These are phyloP conservation scores for Anoplius nigerrimus DNA, from an alignment of 2,888 invertebrate genomes.

Conservation along the genomic window DNA sequence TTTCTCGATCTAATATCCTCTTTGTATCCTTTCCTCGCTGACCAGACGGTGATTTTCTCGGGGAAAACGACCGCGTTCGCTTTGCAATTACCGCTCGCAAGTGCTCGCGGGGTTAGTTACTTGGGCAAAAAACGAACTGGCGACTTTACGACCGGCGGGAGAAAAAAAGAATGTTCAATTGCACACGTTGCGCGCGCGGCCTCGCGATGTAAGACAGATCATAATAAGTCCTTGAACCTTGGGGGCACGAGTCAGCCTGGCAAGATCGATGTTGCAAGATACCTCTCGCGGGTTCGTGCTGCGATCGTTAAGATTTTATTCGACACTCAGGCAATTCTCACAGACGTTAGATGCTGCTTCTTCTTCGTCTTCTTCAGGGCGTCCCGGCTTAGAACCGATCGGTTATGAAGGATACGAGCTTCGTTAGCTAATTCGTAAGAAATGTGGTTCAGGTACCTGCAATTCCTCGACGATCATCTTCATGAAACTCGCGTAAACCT, in stretches of 20 bases:
- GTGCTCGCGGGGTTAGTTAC: conserved; percentile 29
- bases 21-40: no score
- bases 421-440: neutral
- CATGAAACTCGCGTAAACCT: no score
- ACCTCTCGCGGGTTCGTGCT: conserved; percentile 32
- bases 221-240: conserved; percentile 55
- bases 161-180: conserved; percentile 43
- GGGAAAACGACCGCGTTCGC: conserved; percentile 1
- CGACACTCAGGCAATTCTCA: conserved; percentile 36
- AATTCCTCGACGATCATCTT: neutral
- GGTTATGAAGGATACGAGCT: neutral
- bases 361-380: neutral
- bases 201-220: conserved; percentile 55
- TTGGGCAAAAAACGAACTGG: conserved; percentile 40
- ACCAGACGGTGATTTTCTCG: neutral
- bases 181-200: conserved; percentile 33
- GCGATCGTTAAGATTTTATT: conserved; percentile 52
- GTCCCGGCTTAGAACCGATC: neutral
- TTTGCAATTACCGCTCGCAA: conserved; percentile 16
- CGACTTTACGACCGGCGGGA: conserved; percentile 40
- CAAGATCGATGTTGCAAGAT: conserved; percentile 54
- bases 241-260: conserved; percentile 14
- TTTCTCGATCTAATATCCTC: no score
- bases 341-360: conserved; percentile 35
- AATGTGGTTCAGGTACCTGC: neutral